These are phyloP conservation scores for Pantherophis alleghaniensis DNA, from an alignment of 2,797 vertebrate species.

Conservation along the genomic window DNA sequence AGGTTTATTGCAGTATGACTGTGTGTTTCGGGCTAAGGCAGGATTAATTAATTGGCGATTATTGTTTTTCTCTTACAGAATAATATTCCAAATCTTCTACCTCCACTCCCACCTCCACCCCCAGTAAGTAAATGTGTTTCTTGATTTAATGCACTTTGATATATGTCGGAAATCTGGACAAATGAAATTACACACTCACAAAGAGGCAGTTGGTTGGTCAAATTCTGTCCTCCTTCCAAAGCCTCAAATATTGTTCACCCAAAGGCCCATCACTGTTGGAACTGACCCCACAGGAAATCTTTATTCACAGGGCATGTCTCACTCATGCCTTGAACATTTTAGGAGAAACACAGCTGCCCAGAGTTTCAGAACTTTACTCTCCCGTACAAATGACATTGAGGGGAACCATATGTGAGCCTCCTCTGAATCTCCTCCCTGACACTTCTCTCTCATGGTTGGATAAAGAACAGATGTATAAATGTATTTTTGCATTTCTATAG, in stretches of 20 bases:
- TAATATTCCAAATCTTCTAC: too few species aligned
- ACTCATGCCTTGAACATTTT: not conserved
- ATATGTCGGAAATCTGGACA: not conserved
- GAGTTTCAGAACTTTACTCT: not conserved
- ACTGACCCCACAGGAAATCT: not conserved
- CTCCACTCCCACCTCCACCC: too few species aligned
- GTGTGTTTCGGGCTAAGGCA: not conserved
- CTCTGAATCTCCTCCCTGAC: not conserved
- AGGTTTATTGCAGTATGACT: not conserved
- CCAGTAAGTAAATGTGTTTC: not conserved
- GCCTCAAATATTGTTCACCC: not conserved
- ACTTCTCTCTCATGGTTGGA: not conserved
- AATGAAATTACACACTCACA: not conserved
- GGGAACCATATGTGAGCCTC: not conserved
- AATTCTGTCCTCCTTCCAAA: not conserved
- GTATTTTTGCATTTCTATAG: not conserved
- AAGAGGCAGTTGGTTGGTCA: not conserved
- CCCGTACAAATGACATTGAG: not conserved
- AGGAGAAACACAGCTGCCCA: not conserved
- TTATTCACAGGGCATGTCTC: not conserved
- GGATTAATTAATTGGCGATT: not conserved
- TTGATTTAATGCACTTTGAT: not conserved
- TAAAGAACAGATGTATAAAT: not conserved
- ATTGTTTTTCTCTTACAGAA: not conserved
- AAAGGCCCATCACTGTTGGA: not conserved